A percentile compares a stretch with the other conserved stretches of the same genome.
phyloP scores from a whole-genome alignment of 1,140 invertebrate genomes.

The Drosophila mayri region DNA sequence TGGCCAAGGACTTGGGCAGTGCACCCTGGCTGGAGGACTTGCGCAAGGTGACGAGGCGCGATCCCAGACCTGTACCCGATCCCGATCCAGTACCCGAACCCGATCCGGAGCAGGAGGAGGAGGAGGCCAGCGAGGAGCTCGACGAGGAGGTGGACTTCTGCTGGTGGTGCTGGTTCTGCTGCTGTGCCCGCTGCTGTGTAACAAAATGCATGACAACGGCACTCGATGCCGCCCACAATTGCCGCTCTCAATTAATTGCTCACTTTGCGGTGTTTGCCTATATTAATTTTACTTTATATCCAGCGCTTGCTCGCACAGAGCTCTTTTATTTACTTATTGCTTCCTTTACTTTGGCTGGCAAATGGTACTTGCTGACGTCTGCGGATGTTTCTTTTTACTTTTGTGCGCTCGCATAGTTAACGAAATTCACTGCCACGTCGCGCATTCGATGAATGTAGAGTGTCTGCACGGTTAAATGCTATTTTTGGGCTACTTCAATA shows the following conservation, averaged over 20 bases:
- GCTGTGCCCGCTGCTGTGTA: slow-evolving; percentile 72
- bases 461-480: slow-evolving; percentile 41
- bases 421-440: slow-evolving; percentile 39
- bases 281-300: slow-evolving; percentile 10
- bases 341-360: slow-evolving; percentile 21
- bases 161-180: slow-evolving; percentile 56
- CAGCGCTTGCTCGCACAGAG: not conserved
- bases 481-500: slow-evolving; percentile 29
- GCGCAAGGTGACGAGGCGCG: slow-evolving; percentile 58
- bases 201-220: slow-evolving; percentile 81
- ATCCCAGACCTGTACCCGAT: slow-evolving; percentile 18
- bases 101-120: slow-evolving; percentile 33
- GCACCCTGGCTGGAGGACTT: slow-evolving; percentile 76
- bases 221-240: slow-evolving; percentile 43
- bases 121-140: slow-evolving; percentile 56
- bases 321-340: slow-evolving; percentile 41
- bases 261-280: slow-evolving; percentile 18
- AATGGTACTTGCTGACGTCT: slow-evolving; percentile 60
- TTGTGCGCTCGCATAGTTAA: slow-evolving; percentile 54
- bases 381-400: slow-evolving; percentile 67
- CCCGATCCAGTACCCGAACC: slow-evolving; percentile 15
- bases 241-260: slow-evolving; percentile 50
- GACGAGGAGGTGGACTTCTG: slow-evolving; percentile 56
- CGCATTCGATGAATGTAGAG: not conserved
- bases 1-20: slow-evolving; percentile 73